Conservation (phyloP, 2,888 invertebrate species). For the Adineta ricciae region DNA sequence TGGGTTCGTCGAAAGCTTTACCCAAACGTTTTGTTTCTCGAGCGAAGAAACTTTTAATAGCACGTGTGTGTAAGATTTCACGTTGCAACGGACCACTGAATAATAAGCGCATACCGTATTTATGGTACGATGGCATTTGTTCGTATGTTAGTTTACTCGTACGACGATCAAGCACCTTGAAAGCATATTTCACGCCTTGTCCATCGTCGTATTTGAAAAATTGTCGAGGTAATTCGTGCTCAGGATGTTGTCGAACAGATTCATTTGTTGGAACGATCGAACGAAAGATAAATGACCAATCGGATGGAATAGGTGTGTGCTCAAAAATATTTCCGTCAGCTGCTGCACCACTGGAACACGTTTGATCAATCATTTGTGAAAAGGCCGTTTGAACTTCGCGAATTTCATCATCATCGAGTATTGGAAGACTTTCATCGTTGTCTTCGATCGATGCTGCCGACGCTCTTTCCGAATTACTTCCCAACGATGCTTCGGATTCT, state of each 20-base stretch:
- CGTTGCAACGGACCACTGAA: conserved; percentile 5
- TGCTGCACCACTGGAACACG: neutral
- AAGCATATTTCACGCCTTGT: neutral
- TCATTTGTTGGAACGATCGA: neutral
- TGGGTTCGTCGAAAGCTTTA: conserved; percentile 9
- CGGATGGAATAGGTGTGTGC: neutral
- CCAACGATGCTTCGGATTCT: neutral
- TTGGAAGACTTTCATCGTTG: neutral
- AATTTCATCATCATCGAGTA: neutral
- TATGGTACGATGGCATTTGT: conserved; percentile 13
- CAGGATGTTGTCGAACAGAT: neutral
- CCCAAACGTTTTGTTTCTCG: neutral
- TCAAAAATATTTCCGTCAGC: neutral
- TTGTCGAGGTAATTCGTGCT: neutral
- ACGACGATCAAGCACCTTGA: neutral
- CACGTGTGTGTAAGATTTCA: neutral
- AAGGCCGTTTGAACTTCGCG: neutral
- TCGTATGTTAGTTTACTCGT: neutral
- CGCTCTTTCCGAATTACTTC: too few species aligned
- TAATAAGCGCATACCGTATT: neutral
- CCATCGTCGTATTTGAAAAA: neutral
- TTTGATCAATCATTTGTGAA: neutral
- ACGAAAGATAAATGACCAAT: neutral
- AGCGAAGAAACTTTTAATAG: neutral
- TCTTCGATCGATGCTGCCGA: too few species aligned